Percentiles rank a stretch among this genome's conserved stretches.
Conservation (phyloP, 2,888 invertebrate genomes). For the Drosophila subquinaria region DNA sequence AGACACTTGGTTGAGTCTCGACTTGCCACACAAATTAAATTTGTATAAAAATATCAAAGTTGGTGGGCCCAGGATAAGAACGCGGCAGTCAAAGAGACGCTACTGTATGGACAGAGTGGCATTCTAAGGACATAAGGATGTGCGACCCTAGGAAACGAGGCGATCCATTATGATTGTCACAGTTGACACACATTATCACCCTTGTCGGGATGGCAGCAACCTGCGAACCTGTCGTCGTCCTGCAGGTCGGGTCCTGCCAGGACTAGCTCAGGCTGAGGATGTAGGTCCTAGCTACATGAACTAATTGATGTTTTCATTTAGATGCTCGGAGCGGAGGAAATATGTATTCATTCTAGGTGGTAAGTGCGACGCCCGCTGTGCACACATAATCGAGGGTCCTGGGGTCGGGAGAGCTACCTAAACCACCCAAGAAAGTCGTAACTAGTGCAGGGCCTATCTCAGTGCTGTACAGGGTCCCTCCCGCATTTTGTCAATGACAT, state of each 20-base stretch:
- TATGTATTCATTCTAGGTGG: slow-evolving; percentile 82
- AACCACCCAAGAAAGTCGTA: slow-evolving; percentile 56
- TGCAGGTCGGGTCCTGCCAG: slow-evolving; percentile 10
- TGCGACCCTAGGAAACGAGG: slow-evolving; percentile 31
- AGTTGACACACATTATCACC: slow-evolving; percentile 80
- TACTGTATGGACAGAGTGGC: slow-evolving; percentile 73
- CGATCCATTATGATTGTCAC: slow-evolving; percentile 82
- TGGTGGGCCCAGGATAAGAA: slow-evolving; percentile 70
- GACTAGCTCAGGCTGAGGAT: slow-evolving; percentile 16
- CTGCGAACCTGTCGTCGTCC: slow-evolving; percentile 68
- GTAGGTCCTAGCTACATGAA: slow-evolving; percentile 53
- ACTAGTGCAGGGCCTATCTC: slow-evolving; percentile 52
- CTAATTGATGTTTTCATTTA: slow-evolving; percentile 83
- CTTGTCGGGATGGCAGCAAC: slow-evolving; percentile 43
- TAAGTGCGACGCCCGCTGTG: slow-evolving; percentile 84
- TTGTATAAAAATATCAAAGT: slow-evolving; percentile 80
- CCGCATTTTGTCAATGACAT: slow-evolving; percentile 72
- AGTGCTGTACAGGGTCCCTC: slow-evolving; percentile 18
- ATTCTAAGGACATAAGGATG: slow-evolving; percentile 35
- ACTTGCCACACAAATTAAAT: slow-evolving; percentile 77
- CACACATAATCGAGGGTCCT: slow-evolving; percentile 80
- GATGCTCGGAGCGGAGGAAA: slow-evolving; percentile 33
- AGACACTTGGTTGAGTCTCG: slow-evolving; percentile 14
- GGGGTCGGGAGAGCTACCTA: slow-evolving; percentile 35
- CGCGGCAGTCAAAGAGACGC: slow-evolving; percentile 41